A percentile compares a stretch with the other conserved stretches of the same genome.
These are phyloP conservation scores for Drosophila putrida DNA, from an alignment of 2,888 invertebrate genomes.

Conservation along the genomic window DNA sequence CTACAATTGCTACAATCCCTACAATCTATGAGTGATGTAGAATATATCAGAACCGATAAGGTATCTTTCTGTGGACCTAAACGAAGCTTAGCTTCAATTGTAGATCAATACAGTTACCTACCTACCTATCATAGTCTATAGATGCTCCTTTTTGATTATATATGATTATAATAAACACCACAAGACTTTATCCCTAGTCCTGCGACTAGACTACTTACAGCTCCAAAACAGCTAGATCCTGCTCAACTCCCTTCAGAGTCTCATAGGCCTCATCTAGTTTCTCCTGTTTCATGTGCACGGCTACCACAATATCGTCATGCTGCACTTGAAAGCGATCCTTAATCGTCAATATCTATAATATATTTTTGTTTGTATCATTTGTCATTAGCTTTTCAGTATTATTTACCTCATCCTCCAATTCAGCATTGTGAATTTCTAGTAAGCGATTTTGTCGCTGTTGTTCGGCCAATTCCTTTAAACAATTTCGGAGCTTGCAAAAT, in stretches of 20 bases:
- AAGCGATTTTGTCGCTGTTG: slow-evolving; percentile 30
- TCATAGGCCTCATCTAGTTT: slow-evolving; percentile 23
- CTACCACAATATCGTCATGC: slow-evolving; percentile 18
- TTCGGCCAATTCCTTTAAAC: slow-evolving; percentile 32
- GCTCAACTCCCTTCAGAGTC: slow-evolving; percentile 29
- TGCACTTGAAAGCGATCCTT: slow-evolving; percentile 34
- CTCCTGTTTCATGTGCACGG: slow-evolving; percentile 19
- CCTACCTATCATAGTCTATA: too few species aligned
- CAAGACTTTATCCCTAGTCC: neutral
- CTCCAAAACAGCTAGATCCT: slow-evolving; percentile 20
- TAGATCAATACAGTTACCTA: too few species aligned
- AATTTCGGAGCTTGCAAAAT: slow-evolving; percentile 29
- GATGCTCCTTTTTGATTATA: too few species aligned
- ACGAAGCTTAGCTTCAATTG: too few species aligned
- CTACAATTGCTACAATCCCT: too few species aligned
- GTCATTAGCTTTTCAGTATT: neutral
- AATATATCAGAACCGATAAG: too few species aligned
- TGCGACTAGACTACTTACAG: slow-evolving; percentile 35
- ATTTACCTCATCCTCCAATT: slow-evolving; percentile 50
- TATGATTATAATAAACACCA: too few species aligned
- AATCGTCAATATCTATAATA: slow-evolving; percentile 29
- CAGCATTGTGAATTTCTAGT: slow-evolving; percentile 35
- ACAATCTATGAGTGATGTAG: too few species aligned
- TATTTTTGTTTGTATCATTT: neutral
- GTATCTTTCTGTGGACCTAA: too few species aligned